These are phyloP conservation scores for Galagoides demidoff DNA, from an alignment of 2,797 vertebrate species.

Conservation along the genomic window DNA sequence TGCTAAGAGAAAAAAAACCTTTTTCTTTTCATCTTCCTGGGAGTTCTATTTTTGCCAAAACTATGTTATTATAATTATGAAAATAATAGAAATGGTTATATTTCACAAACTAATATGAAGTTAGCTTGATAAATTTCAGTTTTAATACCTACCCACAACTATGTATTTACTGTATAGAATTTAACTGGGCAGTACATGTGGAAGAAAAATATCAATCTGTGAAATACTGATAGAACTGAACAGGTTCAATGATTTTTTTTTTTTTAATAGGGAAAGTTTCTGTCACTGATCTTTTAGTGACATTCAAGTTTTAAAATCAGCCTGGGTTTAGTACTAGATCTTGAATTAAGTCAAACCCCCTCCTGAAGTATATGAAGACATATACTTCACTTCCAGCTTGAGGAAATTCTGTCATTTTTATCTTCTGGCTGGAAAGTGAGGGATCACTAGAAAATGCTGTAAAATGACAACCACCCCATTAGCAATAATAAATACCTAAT, in stretches of 20 bases:
- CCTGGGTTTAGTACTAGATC: conserved; percentile 11
- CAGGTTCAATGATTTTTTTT: conserved; percentile 10
- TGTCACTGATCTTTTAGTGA: not conserved
- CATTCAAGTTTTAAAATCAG: conserved; percentile 29
- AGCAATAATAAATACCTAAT: not conserved
- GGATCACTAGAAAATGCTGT: not conserved
- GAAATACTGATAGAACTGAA: conserved; percentile 46
- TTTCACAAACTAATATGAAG: conserved; percentile 32
- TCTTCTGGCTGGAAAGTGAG: not conserved
- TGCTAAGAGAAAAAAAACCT: not conserved
- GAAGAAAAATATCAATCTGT: conserved; percentile 25
- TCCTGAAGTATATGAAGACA: not conserved
- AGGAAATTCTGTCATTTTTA: not conserved
- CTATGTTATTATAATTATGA: conserved; percentile 39
- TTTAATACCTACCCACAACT: not conserved
- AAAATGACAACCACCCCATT: not conserved
- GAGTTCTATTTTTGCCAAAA: conserved; percentile 59
- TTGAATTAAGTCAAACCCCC: conserved; percentile 10
- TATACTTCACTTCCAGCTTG: conserved; percentile 20
- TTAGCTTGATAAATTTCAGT: conserved; percentile 34
- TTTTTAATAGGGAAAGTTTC: not conserved
- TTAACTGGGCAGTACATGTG: conserved; percentile 41
- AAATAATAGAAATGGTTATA: conserved; percentile 41
- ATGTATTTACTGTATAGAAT: conserved; percentile 39
- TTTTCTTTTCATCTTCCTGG: not conserved